A percentile compares a stretch with the other conserved stretches of the same genome.
These are phyloP conservation scores for Diceros bicornis DNA, from an alignment of 2,797 vertebrate genomes.

Conservation along the genomic window DNA sequence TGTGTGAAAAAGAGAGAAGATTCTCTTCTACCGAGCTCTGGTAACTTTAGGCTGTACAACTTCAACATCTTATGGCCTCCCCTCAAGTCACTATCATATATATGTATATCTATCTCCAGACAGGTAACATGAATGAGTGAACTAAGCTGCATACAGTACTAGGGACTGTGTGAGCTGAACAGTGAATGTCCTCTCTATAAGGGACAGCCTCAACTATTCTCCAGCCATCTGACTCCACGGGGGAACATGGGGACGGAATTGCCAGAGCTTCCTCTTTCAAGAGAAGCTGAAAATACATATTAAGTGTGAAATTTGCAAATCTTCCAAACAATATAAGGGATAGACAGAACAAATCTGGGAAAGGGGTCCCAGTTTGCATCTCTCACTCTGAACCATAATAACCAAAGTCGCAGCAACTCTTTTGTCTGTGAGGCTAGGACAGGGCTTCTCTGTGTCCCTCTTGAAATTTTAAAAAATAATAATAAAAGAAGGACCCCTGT, in stretches of 20 bases:
- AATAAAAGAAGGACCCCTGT: background rate
- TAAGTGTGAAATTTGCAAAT: background rate
- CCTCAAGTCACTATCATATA: background rate
- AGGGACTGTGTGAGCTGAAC: background rate
- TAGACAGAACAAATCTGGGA: background rate
- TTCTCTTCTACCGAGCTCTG: background rate
- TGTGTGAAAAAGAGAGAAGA: background rate
- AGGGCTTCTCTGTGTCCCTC: background rate
- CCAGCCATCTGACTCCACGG: background rate
- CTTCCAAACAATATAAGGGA: background rate
- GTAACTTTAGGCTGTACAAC: background rate
- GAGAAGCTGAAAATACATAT: background rate
- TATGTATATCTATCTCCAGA: background rate
- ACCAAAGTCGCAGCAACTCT: background rate
- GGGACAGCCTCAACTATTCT: background rate
- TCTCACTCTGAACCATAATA: background rate
- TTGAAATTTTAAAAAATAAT: slow-evolving; percentile 8
- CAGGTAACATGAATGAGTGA: background rate
- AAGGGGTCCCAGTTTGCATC: background rate
- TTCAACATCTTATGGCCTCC: background rate
- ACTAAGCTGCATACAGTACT: background rate
- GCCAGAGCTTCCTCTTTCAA: background rate
- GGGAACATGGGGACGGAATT: background rate
- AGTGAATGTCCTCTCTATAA: background rate
- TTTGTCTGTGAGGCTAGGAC: background rate